Evolutionary conservation across 2,888 invertebrate genomes (phyloP), one percentile per base, ranked within the genome.

Genomic region (Aleiodes testaceus): DNA sequence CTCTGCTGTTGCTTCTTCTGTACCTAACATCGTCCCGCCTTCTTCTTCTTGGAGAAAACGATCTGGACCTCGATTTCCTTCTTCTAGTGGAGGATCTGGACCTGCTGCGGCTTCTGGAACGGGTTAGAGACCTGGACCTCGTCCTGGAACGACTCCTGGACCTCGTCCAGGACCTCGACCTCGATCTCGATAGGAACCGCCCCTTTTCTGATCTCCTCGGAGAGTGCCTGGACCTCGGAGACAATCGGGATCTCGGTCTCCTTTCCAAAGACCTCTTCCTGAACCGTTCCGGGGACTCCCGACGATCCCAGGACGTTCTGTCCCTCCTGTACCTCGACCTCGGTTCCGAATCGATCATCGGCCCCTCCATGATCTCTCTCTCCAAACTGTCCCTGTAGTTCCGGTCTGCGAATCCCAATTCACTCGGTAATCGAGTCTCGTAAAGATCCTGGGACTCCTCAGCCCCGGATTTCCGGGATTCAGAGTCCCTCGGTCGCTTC

Each of bases 161-260:
- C 66, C 80, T 52, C 65, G 80, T 89, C 73, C 85, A 87, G 67
- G 86, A 86, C 59, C 78, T 70, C 49, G 81, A 82, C 26, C 89
- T 89, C 67, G 84, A 84, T 47, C 79, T 83, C 1, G 81, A 50
- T 5, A 1, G 11, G 20, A 50, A 18, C 50, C 18, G 3, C n/a
- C 72, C 65, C 18, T 74, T 72, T 26, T 16, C 76, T n/a, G 77
- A 75, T 53, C 79, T 72, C 36, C 74, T 61, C 7, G 64, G 72
- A 44, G 75, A 72, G 4, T 74, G 69, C 66, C 78, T 72, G 12
- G 74, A 66, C 47, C 79, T 52, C 1, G 59, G 63, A 3, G 73
- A 52, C 9, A 69, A 36, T 44, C 71, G 30, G 4, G 64, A 45
- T 16, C 74, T 11, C 1, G 26, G 30, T 55, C 53, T 30, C 3